Percentiles rank a stretch among this genome's conserved stretches.
phyloP scores from a whole-genome alignment of 35 echinoderm and acorn worm species.

The Ophioderma brevispina region DNA sequence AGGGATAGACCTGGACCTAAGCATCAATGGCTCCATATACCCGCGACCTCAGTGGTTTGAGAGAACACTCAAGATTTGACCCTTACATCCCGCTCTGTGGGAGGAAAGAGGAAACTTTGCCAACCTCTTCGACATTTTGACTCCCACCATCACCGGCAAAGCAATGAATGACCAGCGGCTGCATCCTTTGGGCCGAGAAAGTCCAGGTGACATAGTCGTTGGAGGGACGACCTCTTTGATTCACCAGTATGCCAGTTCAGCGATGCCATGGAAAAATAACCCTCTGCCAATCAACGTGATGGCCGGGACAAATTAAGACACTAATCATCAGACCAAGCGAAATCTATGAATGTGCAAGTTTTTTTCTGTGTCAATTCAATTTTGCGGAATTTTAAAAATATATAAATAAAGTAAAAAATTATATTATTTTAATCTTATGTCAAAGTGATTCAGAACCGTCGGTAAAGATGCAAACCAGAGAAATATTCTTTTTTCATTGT shows the following conservation, averaged over 20 bases:
- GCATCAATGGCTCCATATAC: slow-evolving; percentile 73
- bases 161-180: slow-evolving; percentile 62
- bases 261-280: slow-evolving; percentile 56
- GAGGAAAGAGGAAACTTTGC: slow-evolving; percentile 40
- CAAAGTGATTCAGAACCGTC: too few species aligned
- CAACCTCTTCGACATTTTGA: slow-evolving; percentile 70
- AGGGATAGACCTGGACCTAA: slow-evolving; percentile 66
- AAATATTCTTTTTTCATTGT: too few species aligned
- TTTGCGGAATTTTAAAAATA: too few species aligned
- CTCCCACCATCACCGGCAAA: slow-evolving; percentile 69
- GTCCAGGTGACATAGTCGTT: slow-evolving; percentile 46
- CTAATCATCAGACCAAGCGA: too few species aligned
- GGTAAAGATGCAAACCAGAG: too few species aligned
- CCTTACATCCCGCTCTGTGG: not conserved
- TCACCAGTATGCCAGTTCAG: slow-evolving; percentile 37
- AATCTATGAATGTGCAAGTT: too few species aligned
- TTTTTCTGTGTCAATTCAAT: too few species aligned
- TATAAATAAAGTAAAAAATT: too few species aligned
- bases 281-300: too few species aligned
- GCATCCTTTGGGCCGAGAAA: slow-evolving; percentile 87
- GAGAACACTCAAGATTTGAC: slow-evolving; percentile 33
- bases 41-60: slow-evolving; percentile 84
- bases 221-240: slow-evolving; percentile 71
- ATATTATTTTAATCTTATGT: too few species aligned
- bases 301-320: too few species aligned